Base-by-base conservation (phyloP, 1,140 invertebrate genomes). In the Paralvinella palmiformis region DNA sequence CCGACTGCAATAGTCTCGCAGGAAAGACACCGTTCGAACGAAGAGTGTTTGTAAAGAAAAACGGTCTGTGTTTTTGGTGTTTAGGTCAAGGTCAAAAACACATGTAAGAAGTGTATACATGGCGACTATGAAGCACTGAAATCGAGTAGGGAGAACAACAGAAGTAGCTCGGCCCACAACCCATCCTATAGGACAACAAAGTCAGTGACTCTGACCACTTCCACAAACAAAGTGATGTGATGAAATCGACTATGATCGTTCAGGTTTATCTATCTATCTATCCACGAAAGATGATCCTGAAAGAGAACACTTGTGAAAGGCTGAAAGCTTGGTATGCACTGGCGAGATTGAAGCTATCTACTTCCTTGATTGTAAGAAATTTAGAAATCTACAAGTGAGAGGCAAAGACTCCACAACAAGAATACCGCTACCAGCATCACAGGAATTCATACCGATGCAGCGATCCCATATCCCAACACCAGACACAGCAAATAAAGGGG, bases 21-120 rank as follows among this genome's bases (percentile, higher is more conserved):
- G 59, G 7, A 6, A 60, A 60, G 44, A 20, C 36, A 44, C 1
- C 27, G 7, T 6, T 4, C 24, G 60, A 62, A 62, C 27, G 48
- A 33, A 3, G 24, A 33, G n/a, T n/a, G 36, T 62, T 53, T 37
- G 48, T 62, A 29, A 53, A 10, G 27, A 31, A 62, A 32, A 50
- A 62, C 15, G 41, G 41, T 56, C 60, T 62, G n/a, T 62, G 60
- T 53, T 62, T 62, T 52, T 27, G 48, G 22, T 62, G 60, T 33
- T 20, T 56, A 57, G 55, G 55, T 57, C 37, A 10, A 41, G 37
- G 55, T 57, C 55, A 57, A 57, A 57, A 20, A 57, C 27, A 13
- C 27, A 13, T n/a, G 10, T 41, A n/a, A 41, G 33, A 57, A 31
- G 29, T 57, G 55, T 22, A 32, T 32, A 20, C 22, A 57, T 31